Evolutionary conservation across 2,113 vertebrate species (phyloP), one percentile per base, ranked within the genome.

Genomic region (Carollia perspicillata): DNA sequence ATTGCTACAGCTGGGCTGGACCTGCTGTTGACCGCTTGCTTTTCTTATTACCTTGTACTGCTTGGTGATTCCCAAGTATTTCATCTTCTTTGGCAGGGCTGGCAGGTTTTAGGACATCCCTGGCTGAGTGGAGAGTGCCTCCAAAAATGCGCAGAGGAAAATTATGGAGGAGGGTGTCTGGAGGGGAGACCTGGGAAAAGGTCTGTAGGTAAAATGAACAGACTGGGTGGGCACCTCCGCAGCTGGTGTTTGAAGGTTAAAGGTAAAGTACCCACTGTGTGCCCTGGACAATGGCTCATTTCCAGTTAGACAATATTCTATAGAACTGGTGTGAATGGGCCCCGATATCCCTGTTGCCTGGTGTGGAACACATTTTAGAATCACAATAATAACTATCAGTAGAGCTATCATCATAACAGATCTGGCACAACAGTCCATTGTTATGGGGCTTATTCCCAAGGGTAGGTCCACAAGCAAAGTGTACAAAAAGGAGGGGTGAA

Each of bases 361-460:
- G 85, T 53, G 51, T 42, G 55, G 60, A 96, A 93, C 47, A 78
- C 60, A 93, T 44, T 35, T 93, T 30, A 84, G 47, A 89, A 68
- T 79, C 84, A 93, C 55, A 53, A 72, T 0, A 71, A 86, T 33
- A 69, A 78, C 10, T 89, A 18, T 7, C 49, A 51, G 65, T 71
- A 91, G 78, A 93, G 42, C 80, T 72, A 79, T 55, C 23, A 13
- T 89, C 86, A 12, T 30, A 47, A 96, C 0, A 89, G 71, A 42
- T 28, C 63, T n/a, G 0, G 1, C 18, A 37, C 0, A 35, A 68
- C 17, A 53, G 47, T 0, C 0, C 33, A 28, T 51, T 33, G 44
- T 53, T 35, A 87, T 23, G 77, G 35, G 91, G 90, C 78, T 49
- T 33, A 80, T 40, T 91, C 85, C 28, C 51, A 74, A 91, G 63